Base-by-base conservation (phyloP, 2,888 invertebrate genomes). In the Trichogramma evanescens region DNA sequence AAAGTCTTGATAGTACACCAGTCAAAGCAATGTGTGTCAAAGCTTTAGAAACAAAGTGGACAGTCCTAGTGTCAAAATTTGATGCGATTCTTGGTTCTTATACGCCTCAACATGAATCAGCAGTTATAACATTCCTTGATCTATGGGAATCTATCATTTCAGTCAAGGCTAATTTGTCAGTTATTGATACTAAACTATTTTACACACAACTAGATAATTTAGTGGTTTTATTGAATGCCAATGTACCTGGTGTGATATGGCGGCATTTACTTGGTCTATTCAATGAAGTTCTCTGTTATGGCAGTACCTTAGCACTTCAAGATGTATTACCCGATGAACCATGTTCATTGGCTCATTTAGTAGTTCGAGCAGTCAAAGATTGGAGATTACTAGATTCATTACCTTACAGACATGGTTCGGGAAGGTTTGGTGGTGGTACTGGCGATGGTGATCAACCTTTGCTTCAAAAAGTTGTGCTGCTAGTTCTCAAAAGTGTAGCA, bases 101-200 rank as follows among this genome's bases (percentile, higher is more conserved):
- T 63, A 76, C 80, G 5, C 73, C 76, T 3, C 77, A 78, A 42
- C 78, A 82, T 64, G 81, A 82, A 66, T 78, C 80, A 7, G 79
- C 80, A 2, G 80, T 82, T 3, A 77, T 93, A 58, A 91, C 91
- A 54, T 94, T 93, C 75, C 83, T 94, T 66, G 87, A 89, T 56
- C 79, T 94, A 45, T 93, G 93, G 93, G 91, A 93, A 74, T 89
- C 90, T 66, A 91, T 93, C 13, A 93, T 94, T 72, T 92, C 93
- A 58, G 92, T 93, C 0, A 91, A 91, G 79, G 91, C 93, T 38
- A 93, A 93, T 80, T 83, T 94, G 58, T 92, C 93, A 50, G 89
- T 93, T 41, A 88, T 91, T 65, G 93, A 93, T 73, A 93, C 92
- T 0, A 89, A 93, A 75, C 89, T 91, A 3, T 94, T 93, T 77